A percentile compares a stretch with the other conserved stretches of the same genome.
Conservation (phyloP, 2,113 vertebrate genomes). For the Trachemys scripta region DNA sequence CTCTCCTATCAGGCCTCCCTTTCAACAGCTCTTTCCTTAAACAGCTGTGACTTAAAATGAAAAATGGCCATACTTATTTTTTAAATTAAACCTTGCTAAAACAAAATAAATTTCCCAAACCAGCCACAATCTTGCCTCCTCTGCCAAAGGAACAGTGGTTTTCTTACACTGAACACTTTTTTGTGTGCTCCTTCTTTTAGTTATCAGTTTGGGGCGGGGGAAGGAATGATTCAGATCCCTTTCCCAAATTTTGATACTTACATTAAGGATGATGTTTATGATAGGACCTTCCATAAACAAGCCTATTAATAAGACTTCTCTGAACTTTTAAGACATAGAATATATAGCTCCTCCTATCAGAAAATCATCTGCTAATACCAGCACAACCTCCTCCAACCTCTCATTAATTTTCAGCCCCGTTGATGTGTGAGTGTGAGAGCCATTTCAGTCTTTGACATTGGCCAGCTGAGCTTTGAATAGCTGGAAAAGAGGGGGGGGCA, state of each 20-base stretch:
- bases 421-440: background rate
- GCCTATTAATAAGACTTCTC: constrained; percentile 20
- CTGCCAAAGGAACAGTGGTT: background rate
- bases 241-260: constrained; percentile 27
- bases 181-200: background rate
- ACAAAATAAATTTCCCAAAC: background rate
- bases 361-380: constrained; percentile 28
- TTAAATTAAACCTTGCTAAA: background rate
- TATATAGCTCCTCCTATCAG: constrained; percentile 37
- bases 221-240: constrained; percentile 8
- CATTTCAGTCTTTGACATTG: background rate
- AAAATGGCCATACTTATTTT: background rate
- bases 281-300: constrained; percentile 15
- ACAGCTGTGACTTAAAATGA: background rate
- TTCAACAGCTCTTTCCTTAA: background rate
- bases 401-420: background rate
- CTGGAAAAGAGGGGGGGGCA: background rate
- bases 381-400: background rate
- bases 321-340: constrained; percentile 18
- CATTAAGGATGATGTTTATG: constrained; percentile 32
- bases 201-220: background rate
- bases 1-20: background rate
- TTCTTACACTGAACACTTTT: background rate
- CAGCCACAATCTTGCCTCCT: background rate
- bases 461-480: constrained; percentile 8